Percentiles rank a stretch among this genome's conserved stretches.
phyloP scores from a whole-genome alignment of 2,797 vertebrate genomes.

The Holocentrus rufus region DNA sequence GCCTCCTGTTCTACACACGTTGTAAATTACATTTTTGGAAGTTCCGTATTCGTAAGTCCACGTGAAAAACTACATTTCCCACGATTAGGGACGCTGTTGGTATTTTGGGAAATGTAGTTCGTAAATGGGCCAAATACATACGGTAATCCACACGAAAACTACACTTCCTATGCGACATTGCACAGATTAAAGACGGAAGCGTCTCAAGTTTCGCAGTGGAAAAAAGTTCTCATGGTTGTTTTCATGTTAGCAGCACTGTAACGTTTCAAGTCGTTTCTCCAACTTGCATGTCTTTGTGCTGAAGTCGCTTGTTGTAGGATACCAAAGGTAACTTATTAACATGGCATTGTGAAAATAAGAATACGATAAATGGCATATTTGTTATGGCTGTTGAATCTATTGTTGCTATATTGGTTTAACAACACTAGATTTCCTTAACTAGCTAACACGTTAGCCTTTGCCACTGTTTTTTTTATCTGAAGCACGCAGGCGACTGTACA shows the following conservation, averaged over 20 bases:
- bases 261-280: slow-evolving; percentile 38
- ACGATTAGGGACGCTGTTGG: accelerated
- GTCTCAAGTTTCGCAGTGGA: slow-evolving; percentile 59
- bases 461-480: background rate
- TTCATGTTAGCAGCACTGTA: slow-evolving; percentile 55
- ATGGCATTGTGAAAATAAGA: background rate
- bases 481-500: too few species aligned
- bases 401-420: background rate
- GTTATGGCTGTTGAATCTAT: background rate
- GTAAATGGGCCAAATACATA: accelerated
- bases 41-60: slow-evolving; percentile 67
- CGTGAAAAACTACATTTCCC: slow-evolving; percentile 58
- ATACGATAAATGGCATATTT: background rate
- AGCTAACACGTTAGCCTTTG: slow-evolving; percentile 4
- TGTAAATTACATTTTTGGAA: background rate
- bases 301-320: slow-evolving; percentile 47
- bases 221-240: slow-evolving; percentile 78
- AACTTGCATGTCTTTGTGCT: slow-evolving; percentile 18
- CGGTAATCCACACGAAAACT: slow-evolving; percentile 5
- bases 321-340: slow-evolving; percentile 57
- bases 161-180: slow-evolving; percentile 53
- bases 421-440: background rate
- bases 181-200: slow-evolving; percentile 57
- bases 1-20: too few species aligned
- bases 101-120: slow-evolving; percentile 60